These are phyloP conservation scores for Acomys russatus DNA, from an alignment of 2,797 vertebrate genomes.

Conservation along the genomic window DNA sequence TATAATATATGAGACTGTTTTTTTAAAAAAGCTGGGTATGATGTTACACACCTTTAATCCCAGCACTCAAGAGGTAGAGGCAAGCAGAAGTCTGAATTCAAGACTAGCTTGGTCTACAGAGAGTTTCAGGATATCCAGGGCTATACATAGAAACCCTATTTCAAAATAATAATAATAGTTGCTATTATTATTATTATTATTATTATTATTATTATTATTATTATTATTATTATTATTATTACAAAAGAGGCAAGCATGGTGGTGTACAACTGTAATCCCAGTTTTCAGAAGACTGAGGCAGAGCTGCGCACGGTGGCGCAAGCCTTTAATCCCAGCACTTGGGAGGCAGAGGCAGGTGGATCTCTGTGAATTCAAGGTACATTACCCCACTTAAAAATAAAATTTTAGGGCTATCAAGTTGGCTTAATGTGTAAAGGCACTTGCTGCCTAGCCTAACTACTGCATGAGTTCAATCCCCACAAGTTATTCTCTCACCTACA, in stretches of 20 bases:
- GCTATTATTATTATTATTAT: not conserved
- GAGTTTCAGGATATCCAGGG: not conserved
- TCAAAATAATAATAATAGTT: not conserved
- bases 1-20: not conserved
- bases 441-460: not conserved
- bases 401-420: not conserved
- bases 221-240: not conserved
- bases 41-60: not conserved
- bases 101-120: too few species aligned
- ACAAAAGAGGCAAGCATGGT: not conserved
- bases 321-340: not conserved
- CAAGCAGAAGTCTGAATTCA: too few species aligned
- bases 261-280: not conserved
- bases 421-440: not conserved
- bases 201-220: not conserved
- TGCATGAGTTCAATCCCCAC: not conserved
- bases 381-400: not conserved
- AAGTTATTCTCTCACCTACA: not conserved
- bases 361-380: not conserved
- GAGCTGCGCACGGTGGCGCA: too few species aligned
- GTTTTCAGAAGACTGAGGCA: not conserved
- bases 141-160: not conserved
- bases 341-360: not conserved
- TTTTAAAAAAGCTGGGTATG: not conserved
- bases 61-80: too few species aligned